phyloP scores from a whole-genome alignment of 2,113 vertebrate species.

The Hyaena hyaena region DNA sequence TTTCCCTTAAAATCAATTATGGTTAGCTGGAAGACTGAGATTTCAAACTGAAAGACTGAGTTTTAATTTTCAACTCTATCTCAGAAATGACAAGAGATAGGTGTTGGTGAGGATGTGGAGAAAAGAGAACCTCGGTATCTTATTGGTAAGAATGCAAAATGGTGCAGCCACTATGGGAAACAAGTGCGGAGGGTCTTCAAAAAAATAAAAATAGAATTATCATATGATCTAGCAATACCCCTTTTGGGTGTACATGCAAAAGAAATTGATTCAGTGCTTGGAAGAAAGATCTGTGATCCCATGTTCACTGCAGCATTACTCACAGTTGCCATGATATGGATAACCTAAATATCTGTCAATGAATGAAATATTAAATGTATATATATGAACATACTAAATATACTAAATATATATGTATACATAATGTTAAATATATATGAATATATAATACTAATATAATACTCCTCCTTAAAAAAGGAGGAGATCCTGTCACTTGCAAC shows the following conservation, averaged over 20 bases:
- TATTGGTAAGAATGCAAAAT: neutral
- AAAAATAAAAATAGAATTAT: neutral
- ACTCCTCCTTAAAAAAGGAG: neutral
- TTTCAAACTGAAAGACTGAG: neutral
- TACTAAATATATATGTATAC: neutral
- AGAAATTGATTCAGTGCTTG: neutral
- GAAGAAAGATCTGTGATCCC: neutral
- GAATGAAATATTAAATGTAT: neutral
- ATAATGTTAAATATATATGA: neutral
- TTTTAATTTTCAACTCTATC: neutral
- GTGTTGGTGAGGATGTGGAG: neutral
- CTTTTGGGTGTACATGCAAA: neutral
- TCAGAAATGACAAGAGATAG: neutral
- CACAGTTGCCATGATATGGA: neutral
- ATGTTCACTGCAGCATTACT: neutral
- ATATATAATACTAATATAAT: neutral
- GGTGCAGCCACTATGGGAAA: neutral
- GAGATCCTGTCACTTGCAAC: neutral
- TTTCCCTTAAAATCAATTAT: neutral
- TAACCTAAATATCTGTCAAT: neutral
- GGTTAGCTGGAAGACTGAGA: neutral
- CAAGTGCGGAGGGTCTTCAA: neutral
- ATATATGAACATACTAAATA: neutral
- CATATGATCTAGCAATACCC: neutral
- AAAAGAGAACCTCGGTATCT: neutral